Percentiles rank a stretch among this genome's conserved stretches.
Evolutionary conservation across 1,140 invertebrate species (phyloP).

Genomic region (Pseudomyrmex cubaensis): DNA sequence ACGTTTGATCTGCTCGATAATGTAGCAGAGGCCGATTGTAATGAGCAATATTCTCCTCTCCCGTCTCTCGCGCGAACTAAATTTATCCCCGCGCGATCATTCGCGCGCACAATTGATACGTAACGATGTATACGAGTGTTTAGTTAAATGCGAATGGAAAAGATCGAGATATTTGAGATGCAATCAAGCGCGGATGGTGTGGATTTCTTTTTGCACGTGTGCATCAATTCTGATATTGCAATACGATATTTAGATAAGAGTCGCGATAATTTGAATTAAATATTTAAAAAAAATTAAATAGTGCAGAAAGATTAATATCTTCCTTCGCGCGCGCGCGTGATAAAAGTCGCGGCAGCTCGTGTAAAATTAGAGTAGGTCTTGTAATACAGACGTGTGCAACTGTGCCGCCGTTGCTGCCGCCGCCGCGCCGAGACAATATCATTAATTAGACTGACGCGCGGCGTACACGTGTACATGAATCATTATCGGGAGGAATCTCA

Average conservation of each 20-base stretch:
- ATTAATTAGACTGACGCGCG: constrained; percentile 70
- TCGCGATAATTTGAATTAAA: background rate
- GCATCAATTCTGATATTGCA: background rate
- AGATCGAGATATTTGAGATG: background rate
- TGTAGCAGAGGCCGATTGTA: constrained; percentile 4
- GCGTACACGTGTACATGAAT: constrained; percentile 54
- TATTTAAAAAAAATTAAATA: background rate
- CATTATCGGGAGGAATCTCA: constrained; percentile 68
- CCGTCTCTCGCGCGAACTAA: constrained; percentile 2
- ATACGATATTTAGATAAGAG: too few relatives aligned
- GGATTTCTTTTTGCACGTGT: background rate
- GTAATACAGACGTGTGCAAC: background rate
- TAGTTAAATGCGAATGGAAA: constrained; percentile 3
- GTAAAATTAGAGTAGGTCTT: too few relatives aligned
- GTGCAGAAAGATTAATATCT: too few relatives aligned
- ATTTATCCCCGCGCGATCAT: background rate
- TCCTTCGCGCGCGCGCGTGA: too few relatives aligned
- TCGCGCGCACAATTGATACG: background rate
- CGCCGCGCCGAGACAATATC: constrained; percentile 51
- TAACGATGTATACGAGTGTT: background rate
- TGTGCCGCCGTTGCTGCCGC: constrained; percentile 59
- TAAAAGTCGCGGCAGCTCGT: too few relatives aligned
- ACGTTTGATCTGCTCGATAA: constrained; percentile 18
- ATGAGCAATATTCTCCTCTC: constrained; percentile 3
- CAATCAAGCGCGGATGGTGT: background rate